These are phyloP conservation scores for Trachelus troglodyta DNA, from an alignment of 2,888 invertebrate species.

Conservation along the genomic window DNA sequence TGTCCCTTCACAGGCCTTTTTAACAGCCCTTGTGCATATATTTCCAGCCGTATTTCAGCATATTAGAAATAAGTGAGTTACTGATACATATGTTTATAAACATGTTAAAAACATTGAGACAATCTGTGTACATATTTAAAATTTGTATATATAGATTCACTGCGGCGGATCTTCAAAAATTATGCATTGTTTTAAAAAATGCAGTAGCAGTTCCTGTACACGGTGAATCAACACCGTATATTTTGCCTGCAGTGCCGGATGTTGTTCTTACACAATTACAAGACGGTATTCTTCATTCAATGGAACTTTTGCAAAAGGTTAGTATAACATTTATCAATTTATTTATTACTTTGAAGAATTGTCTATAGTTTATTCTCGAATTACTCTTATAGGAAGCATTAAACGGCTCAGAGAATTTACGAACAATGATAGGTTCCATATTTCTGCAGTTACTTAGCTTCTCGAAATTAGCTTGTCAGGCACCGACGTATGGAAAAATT, in stretches of 20 bases:
- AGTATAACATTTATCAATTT: background rate
- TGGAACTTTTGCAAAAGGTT: slow-evolving; percentile 89
- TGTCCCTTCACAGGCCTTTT: slow-evolving; percentile 92
- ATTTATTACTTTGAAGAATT: slow-evolving; percentile 7
- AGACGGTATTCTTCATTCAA: slow-evolving; percentile 85
- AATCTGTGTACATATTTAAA: slow-evolving; percentile 42
- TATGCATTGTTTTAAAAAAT: slow-evolving; percentile 82
- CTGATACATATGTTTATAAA: slow-evolving; percentile 41
- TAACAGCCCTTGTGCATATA: slow-evolving; percentile 94
- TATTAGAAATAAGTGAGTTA: slow-evolving; percentile 77
- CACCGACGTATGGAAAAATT: slow-evolving; percentile 70
- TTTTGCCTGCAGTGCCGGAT: slow-evolving; percentile 84
- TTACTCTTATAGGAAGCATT: slow-evolving; percentile 69
- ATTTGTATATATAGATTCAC: slow-evolving; percentile 69
- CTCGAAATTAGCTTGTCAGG: slow-evolving; percentile 77
- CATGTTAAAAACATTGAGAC: slow-evolving; percentile 69
- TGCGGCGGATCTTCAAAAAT: slow-evolving; percentile 80
- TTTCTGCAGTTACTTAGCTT: slow-evolving; percentile 76
- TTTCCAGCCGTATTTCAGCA: slow-evolving; percentile 95
- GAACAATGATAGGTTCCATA: slow-evolving; percentile 76
- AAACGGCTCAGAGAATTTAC: slow-evolving; percentile 70
- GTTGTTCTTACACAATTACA: slow-evolving; percentile 85
- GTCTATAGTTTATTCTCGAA: slow-evolving; percentile 12
- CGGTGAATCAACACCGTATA: slow-evolving; percentile 82
- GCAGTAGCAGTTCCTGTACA: slow-evolving; percentile 85